Evolutionary conservation across 2,797 vertebrate genomes (phyloP), one percentile per base, ranked within the genome.

Genomic region (Propithecus deckenii): DNA sequence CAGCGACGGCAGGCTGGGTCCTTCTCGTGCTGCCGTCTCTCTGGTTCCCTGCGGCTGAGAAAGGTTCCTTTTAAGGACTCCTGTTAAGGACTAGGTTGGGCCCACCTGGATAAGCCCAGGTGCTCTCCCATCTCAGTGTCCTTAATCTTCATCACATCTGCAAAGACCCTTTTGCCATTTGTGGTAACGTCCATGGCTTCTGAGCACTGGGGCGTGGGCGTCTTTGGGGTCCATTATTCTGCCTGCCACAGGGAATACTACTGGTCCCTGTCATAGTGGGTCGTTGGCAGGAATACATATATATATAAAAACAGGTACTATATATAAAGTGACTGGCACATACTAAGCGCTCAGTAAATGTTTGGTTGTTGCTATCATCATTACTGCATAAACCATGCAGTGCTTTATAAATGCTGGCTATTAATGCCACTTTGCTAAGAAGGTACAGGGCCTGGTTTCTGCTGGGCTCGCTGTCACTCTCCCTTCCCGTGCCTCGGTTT

Each of bases 401-500:
- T 18, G 52, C 69, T 65, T 84, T 63, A 46, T 7, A 61, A 74
- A 46, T 59, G 22, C 25, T 50, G 20, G 20, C 32, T 46, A 17
- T 50, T 6, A 41, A 22, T 2, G 20, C 22, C 50, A 35, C 20
- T 55, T n/a, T 41, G 20, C 65, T 7, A 11, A 80, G 52, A 25
- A 74, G 75, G 17, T 23, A 12, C 13, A 3, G 74, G 67, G 32
- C 63, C 65, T 69, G 32, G 28, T 32, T 59, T 71, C n/a, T 59
- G 0, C 48, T 2, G 7, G 28, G 76, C 69, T 17, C 13, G 0
- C 35, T 4, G 7, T 55, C 69, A 4, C 38, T 38, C 23, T 76
- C 32, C 15, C 46, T 83, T 91, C 35, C 75, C 2, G 5, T 95
- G 87, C 92, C 95, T 97, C 78, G 22, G 76, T 75, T 92, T 96